A percentile compares a stretch with the other conserved stretches of the same genome.
Conservation (phyloP, 92 coral and sea anemone species). For the Hydrozoanthus gracilis region DNA sequence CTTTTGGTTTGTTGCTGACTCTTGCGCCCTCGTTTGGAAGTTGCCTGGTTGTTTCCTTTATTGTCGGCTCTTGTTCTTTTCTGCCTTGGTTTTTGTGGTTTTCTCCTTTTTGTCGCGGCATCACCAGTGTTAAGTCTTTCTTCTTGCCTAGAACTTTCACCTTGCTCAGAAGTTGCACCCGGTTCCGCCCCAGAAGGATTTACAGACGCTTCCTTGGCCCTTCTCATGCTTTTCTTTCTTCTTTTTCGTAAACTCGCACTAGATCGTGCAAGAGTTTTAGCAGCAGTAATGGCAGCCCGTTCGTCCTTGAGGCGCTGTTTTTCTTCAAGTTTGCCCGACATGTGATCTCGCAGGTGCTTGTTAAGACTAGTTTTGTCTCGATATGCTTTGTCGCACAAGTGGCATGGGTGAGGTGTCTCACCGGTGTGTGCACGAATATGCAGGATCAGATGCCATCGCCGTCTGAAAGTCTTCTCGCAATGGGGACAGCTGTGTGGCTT, state of each 20-base stretch:
- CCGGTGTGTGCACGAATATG: conserved; percentile 40
- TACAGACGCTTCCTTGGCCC: not conserved
- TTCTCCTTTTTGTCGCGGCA: not conserved
- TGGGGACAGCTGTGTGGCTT: conserved; percentile 41
- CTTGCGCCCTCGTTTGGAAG: conserved; percentile 19
- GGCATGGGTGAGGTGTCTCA: conserved; percentile 38
- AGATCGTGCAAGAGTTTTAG: conserved; percentile 37
- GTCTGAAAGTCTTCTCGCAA: conserved; percentile 38
- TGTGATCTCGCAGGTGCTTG: conserved; percentile 41
- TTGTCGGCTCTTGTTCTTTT: not conserved
- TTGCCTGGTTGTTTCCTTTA: not conserved
- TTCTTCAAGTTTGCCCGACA: conserved; percentile 41
- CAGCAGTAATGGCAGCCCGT: conserved; percentile 40
- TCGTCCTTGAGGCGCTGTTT: conserved; percentile 35
- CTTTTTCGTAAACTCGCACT: not conserved
- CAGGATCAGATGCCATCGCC: conserved; percentile 41
- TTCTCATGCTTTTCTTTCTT: conserved; percentile 2
- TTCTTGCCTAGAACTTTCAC: not conserved
- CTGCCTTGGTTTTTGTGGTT: not conserved
- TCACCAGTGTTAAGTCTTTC: not conserved
- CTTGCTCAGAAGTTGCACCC: not conserved
- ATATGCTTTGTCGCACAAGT: conserved; percentile 43
- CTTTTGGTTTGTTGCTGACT: not conserved
- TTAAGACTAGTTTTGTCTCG: conserved; percentile 42
- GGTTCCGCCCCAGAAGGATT: not conserved